Evolutionary conservation across 2,797 vertebrate genomes (phyloP), one percentile per base, ranked within the genome.

Genomic region (Malacoraja senta): DNA sequence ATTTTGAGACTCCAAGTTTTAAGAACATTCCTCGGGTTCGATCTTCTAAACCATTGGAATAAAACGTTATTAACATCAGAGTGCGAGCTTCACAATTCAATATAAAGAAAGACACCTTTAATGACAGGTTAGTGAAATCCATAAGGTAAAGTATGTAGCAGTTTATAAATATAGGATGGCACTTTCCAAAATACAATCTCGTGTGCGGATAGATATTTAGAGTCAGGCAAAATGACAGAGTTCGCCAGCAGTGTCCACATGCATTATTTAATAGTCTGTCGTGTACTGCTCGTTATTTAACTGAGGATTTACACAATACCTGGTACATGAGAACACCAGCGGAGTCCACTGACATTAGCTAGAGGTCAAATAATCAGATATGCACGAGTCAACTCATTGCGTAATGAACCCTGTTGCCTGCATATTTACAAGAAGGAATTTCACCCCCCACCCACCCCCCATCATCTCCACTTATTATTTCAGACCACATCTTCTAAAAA

Each of bases 241-340:
- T 92, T 92, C 90, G 53, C 68, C 90, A 58, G 65, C 35, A 44
- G 8, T 44, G 65, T 29, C 35, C 8, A 24, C 13, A 15, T 76
- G 17, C 7, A 76, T 92, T 88, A 88, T 68, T 68, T 76, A 92
- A 74, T 26, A 92, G 38, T n/a, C 90, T 29, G 38, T 58, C 24
- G 29, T 53, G 90, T 3, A 74, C 29, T 74, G 35, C 71, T 53
- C 2, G 65, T 76, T 72, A 76, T 76, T 76, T 74, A 58, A 92
- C 38, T 74, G 72, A 76, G 44, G 90, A 74, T 44, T 92, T 53
- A 76, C 90, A 92, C 38, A 74, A 88, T 68, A 88, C n/a, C n/a
- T 35, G 8, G 61, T 24, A 32, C 17, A 88, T 35, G 84, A 35
- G 63, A 88, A 26, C 7, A 76, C 24, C 6, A 26, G 71, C 71